Evolutionary conservation across 2,888 invertebrate species (phyloP).

Genomic region (Aporophyla nigra): DNA sequence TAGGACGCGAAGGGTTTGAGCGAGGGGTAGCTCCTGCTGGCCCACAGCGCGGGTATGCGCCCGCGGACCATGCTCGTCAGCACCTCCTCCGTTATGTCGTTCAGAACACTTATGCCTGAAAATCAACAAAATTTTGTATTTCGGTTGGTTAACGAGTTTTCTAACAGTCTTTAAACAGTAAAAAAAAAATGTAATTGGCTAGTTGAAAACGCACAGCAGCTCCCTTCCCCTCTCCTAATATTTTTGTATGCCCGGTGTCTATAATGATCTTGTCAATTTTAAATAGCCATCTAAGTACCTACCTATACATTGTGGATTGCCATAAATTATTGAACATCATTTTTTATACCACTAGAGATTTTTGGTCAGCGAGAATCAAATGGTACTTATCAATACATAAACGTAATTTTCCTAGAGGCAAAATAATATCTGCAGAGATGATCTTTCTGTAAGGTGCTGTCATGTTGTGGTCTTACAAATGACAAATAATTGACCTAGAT

Average conservation of each 20-base stretch:
- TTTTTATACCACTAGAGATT: too few relatives aligned
- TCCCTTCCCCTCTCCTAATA: not conserved
- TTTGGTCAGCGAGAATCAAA: too few relatives aligned
- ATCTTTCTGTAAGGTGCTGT: too few relatives aligned
- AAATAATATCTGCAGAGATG: too few relatives aligned
- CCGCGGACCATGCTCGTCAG: conserved; percentile 95
- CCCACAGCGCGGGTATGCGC: conserved; percentile 96
- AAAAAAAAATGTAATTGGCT: not conserved
- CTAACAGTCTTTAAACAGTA: not conserved
- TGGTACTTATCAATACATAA: too few relatives aligned
- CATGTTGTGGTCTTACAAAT: too few relatives aligned
- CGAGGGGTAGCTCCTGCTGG: conserved; percentile 96
- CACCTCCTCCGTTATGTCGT: conserved; percentile 96
- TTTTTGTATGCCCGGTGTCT: not conserved
- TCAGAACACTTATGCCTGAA: conserved; percentile 96
- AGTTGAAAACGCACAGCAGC: not conserved
- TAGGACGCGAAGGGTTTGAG: conserved; percentile 97
- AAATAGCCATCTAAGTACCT: not conserved
- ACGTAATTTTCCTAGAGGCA: too few relatives aligned
- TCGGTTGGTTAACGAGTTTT: not conserved
- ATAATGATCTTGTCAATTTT: not conserved
- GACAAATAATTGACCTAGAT: too few relatives aligned
- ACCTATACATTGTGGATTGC: not conserved
- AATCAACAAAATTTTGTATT: not conserved
- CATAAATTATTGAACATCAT: not conserved